Evolutionary conservation across 1,140 invertebrate species (phyloP).

Genomic region (Eumaeus atala): DNA sequence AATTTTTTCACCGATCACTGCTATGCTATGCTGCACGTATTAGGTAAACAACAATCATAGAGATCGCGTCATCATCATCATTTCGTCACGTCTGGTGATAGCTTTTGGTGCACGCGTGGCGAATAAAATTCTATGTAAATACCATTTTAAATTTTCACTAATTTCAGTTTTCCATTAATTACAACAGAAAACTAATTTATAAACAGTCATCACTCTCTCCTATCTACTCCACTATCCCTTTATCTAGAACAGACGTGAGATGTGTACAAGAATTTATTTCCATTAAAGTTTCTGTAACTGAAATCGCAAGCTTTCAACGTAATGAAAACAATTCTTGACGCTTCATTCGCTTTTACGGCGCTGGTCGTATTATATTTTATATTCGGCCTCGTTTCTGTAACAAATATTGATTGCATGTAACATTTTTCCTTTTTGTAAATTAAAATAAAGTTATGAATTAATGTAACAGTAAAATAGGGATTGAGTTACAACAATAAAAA

Average conservation of each 20-base stretch:
- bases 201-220: not conserved
- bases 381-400: not conserved
- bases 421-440: not conserved
- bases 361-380: slow-evolving; percentile 6
- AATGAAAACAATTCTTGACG: slow-evolving; percentile 35
- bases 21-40: too few relatives aligned
- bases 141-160: not conserved
- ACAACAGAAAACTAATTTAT: not conserved
- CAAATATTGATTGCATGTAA: not conserved
- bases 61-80: too few relatives aligned
- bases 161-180: not conserved
- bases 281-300: slow-evolving; percentile 12
- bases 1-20: too few relatives aligned
- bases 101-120: too few relatives aligned
- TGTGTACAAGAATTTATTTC: not conserved
- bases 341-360: slow-evolving; percentile 23
- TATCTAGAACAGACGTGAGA: not conserved
- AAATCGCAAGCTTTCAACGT: slow-evolving; percentile 30
- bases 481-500: too few relatives aligned
- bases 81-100: too few relatives aligned
- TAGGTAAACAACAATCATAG: too few relatives aligned
- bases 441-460: not conserved
- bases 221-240: not conserved
- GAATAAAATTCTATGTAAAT: too few relatives aligned
- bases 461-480: not conserved